A percentile compares a stretch with the other conserved stretches of the same genome.
Evolutionary conservation across 2,888 invertebrate species (phyloP).

Genomic region (Iphiclides podalirius): DNA sequence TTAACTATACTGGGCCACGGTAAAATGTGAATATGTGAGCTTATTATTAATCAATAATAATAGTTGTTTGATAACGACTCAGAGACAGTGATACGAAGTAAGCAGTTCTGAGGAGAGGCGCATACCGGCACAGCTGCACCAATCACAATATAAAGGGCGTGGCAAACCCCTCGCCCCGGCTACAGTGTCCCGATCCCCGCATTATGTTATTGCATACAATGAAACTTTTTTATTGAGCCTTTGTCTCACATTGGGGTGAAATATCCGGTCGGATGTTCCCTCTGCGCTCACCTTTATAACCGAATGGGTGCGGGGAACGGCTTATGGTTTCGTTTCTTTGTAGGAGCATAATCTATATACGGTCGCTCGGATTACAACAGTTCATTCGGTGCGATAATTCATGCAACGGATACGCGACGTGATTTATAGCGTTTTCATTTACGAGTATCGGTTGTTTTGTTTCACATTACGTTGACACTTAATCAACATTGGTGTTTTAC

Average conservation of each 20-base stretch:
- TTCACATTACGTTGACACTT: constrained; percentile 1
- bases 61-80: too few relatives aligned
- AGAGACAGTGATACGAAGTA: constrained; percentile 30
- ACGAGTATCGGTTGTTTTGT: background rate
- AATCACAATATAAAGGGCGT: constrained; percentile 78
- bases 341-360: constrained; percentile 18
- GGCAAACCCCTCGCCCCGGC: constrained; percentile 42
- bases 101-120: constrained; percentile 48
- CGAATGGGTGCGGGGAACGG: constrained; percentile 68
- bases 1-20: too few relatives aligned
- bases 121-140: constrained; percentile 73
- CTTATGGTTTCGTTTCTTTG: constrained; percentile 43
- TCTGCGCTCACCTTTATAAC: constrained; percentile 69
- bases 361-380: constrained; percentile 11
- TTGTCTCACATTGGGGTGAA: constrained; percentile 75
- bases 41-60: too few relatives aligned
- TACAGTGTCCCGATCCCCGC: constrained; percentile 56
- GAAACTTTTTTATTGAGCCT: constrained; percentile 71
- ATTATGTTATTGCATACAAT: constrained; percentile 76
- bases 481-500: constrained; percentile 22
- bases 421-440: constrained; percentile 26
- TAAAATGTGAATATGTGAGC: too few relatives aligned
- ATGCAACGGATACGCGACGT: constrained; percentile 20
- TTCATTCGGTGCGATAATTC: constrained; percentile 13
- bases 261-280: constrained; percentile 78